Evolutionary conservation across 92 coral and sea anemone species (phyloP), one percentile per base, ranked within the genome.

Genomic region (Montipora capitata): DNA sequence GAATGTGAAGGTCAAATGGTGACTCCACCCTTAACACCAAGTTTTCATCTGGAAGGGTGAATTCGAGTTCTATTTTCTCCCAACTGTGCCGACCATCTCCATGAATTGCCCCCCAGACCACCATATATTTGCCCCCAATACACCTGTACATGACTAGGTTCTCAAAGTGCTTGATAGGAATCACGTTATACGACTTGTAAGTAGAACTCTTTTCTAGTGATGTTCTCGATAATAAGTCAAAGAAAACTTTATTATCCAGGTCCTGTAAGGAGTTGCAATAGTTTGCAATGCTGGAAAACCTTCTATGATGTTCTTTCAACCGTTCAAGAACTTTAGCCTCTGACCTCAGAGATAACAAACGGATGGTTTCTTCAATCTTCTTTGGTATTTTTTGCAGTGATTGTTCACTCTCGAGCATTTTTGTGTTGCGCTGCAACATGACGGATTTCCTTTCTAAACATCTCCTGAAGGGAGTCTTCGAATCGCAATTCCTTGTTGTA

Each of bases 31-130:
- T n/a, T 10, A 89, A 10, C 17, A 59, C 59, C 5, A 27, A 27
- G 35, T 57, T 40, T n/a, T 65, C 77, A 59, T 57, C 89, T 71
- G 93, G 89, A 44, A 89, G 66, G 15, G 75, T 57, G 68, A 89
- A 78, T 14, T 89, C 5, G 11, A 89, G 76, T 10, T 71, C 72
- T 15, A 89, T 45, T 4, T 72, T 66, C 41, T 59, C 62, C 92
- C 92, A 89, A 13, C 35, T 27, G 35, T 40, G 4, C 51, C 88
- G 56, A 15, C 84, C 84, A 39, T 89, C 84, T 0, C 88, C 88
- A 57, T 59, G 76, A 58, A 84, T 44, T 2, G 66, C 39, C 38
- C 93, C 93, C 14, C 64, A 41, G 0, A 78, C 75, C 65, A 39
- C 65, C 16, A 89, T 49, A 12, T 71, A 49, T 58, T 72, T 80